Conservation (phyloP, 1,140 invertebrate genomes). For the Gerris buenoi region DNA sequence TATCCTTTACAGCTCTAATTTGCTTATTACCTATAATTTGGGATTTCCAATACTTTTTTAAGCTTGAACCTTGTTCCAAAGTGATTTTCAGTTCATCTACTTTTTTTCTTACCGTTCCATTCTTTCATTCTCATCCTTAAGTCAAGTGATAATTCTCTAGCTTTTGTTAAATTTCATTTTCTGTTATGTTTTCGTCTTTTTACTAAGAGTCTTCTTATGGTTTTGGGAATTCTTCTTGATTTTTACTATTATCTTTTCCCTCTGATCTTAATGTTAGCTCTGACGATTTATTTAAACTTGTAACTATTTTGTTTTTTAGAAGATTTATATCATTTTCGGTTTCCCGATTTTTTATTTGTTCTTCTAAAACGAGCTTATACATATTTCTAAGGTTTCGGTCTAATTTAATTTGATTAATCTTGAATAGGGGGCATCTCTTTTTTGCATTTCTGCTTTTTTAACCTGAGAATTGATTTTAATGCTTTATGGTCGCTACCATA, state of each 20-base stretch:
- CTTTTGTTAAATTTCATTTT: neutral
- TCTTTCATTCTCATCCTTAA: neutral
- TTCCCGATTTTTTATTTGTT: neutral
- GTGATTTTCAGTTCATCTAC: neutral
- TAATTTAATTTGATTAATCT: neutral
- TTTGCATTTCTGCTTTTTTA: neutral
- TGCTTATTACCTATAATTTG: neutral
- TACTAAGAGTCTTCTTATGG: neutral
- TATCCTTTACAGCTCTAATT: neutral
- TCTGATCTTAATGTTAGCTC: neutral
- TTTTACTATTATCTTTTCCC: neutral
- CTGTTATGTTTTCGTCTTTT: neutral
- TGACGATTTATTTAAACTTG: neutral
- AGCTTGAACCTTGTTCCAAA: neutral
- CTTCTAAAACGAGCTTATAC: neutral
- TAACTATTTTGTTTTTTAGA: neutral
- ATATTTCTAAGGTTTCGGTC: neutral
- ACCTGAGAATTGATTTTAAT: neutral
- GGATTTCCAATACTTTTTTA: neutral
- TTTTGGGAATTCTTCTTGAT: neutral
- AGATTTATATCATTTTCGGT: neutral
- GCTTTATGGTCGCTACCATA: neutral
- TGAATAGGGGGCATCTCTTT: neutral
- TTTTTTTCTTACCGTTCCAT: neutral
- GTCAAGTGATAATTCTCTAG: neutral